Evolutionary conservation across 64 coral and sea anemone genomes (phyloP).

Genomic region (Pocillopora damicornis): DNA sequence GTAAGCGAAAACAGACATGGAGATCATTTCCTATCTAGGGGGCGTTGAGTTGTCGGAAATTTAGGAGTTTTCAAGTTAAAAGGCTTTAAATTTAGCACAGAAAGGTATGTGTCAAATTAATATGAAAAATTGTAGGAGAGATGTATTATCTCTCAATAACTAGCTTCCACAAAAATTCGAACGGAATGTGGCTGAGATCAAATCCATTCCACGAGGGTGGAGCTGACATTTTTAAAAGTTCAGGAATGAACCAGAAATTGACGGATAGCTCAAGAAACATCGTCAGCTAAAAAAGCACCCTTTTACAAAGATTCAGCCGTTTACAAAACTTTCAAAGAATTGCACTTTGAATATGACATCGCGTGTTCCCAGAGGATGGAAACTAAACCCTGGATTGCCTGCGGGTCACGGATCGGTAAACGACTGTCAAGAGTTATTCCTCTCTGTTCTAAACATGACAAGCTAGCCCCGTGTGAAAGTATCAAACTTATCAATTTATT

Average conservation of each 20-base stretch:
- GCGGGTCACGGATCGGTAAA: neutral
- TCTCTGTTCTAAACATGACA: neutral
- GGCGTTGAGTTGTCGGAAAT: neutral
- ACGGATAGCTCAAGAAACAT: conserved; percentile 7
- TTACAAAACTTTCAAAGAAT: conserved; percentile 7
- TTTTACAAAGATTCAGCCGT: neutral
- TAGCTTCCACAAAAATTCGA: too few species aligned
- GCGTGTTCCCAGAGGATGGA: neutral
- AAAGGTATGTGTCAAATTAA: neutral
- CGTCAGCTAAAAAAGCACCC: neutral
- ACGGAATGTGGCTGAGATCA: too few species aligned
- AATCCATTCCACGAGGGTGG: neutral
- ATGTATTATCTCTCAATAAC: neutral
- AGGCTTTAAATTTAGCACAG: neutral
- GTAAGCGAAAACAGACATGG: conserved; percentile 15
- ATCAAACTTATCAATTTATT: too few species aligned
- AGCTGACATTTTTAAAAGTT: neutral
- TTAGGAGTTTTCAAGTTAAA: neutral
- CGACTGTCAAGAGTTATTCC: neutral
- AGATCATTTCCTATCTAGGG: neutral
- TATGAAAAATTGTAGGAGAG: neutral
- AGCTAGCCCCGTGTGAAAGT: neutral
- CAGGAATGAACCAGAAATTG: neutral
- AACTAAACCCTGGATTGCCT: neutral
- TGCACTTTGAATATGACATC: neutral